These are phyloP conservation scores for Subacronicta megacephala DNA, from an alignment of 2,888 invertebrate genomes.

Conservation along the genomic window DNA sequence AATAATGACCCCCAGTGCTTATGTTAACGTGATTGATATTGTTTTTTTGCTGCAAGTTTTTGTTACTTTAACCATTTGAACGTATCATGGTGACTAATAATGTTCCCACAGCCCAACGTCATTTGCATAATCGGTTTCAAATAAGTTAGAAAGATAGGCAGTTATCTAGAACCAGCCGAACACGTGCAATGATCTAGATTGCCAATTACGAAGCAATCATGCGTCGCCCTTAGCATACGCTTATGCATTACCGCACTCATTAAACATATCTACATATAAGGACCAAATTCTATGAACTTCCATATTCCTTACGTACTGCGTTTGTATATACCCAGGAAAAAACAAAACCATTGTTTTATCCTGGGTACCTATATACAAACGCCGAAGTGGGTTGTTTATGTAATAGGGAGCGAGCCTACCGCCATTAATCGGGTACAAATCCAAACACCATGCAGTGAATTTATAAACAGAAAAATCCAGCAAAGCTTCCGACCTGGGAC, in stretches of 20 bases:
- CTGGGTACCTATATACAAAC: too few species aligned
- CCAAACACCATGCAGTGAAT: too few species aligned
- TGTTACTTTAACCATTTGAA: neutral
- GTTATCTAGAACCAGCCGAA: constrained; percentile 6
- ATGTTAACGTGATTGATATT: too few species aligned
- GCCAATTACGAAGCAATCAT: constrained; percentile 22
- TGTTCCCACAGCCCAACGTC: constrained; percentile 11
- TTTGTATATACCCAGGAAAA: too few species aligned
- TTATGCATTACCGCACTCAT: constrained; percentile 4
- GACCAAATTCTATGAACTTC: constrained; percentile 4
- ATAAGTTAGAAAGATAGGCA: constrained; percentile 2
- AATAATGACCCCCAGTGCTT: too few species aligned
- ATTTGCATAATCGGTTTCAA: constrained; percentile 29
- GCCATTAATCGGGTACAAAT: too few species aligned
- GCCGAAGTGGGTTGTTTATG: too few species aligned
- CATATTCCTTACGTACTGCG: too few species aligned
- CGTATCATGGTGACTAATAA: constrained; percentile 26
- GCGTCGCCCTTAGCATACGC: constrained; percentile 20
- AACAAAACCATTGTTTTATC: too few species aligned
- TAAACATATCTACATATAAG: constrained; percentile 3
- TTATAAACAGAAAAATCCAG: too few species aligned
- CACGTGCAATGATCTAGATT: constrained; percentile 15
- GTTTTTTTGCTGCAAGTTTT: neutral
- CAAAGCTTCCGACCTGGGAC: too few species aligned
- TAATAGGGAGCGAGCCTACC: too few species aligned